Conservation (phyloP, 2,888 invertebrate genomes). For the Phasia obesa region DNA sequence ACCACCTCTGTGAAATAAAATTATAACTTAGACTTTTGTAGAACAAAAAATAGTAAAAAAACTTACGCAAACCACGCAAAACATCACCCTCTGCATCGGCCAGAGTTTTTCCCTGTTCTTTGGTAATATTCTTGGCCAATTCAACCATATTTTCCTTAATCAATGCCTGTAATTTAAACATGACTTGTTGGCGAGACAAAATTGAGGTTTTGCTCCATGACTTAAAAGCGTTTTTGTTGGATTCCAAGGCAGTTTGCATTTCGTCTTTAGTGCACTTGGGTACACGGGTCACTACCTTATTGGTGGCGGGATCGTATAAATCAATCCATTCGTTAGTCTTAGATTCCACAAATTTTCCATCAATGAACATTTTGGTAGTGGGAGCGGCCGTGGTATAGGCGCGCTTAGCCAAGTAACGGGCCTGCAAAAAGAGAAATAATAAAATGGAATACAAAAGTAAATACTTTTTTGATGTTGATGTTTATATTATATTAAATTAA, state of each 20-base stretch:
- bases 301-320: constrained; percentile 96
- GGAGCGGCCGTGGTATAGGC: constrained; percentile 85
- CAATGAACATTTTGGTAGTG: constrained; percentile 95
- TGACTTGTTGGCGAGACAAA: constrained; percentile 94
- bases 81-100: constrained; percentile 99
- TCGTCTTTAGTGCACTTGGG: constrained; percentile 95
- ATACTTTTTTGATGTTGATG: neutral
- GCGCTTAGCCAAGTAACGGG: constrained; percentile 78
- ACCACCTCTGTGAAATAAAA: constrained; percentile 90
- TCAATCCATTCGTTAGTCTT: constrained; percentile 97
- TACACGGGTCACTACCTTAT: constrained; percentile 91
- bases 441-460: neutral
- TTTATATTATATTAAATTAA: neutral
- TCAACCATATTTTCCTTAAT: constrained; percentile 94
- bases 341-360: constrained; percentile 97
- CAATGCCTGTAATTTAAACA: constrained; percentile 93
- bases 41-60: constrained; percentile 4
- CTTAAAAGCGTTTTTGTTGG: constrained; percentile 90
- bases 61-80: constrained; percentile 96
- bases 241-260: constrained; percentile 93
- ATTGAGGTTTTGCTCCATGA: constrained; percentile 96
- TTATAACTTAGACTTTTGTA: neutral
- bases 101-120: constrained; percentile 98
- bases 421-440: constrained; percentile 70
- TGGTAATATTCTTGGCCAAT: constrained; percentile 94